Conservation (phyloP, 2,888 invertebrate species). For the Cephus pulcher region DNA sequence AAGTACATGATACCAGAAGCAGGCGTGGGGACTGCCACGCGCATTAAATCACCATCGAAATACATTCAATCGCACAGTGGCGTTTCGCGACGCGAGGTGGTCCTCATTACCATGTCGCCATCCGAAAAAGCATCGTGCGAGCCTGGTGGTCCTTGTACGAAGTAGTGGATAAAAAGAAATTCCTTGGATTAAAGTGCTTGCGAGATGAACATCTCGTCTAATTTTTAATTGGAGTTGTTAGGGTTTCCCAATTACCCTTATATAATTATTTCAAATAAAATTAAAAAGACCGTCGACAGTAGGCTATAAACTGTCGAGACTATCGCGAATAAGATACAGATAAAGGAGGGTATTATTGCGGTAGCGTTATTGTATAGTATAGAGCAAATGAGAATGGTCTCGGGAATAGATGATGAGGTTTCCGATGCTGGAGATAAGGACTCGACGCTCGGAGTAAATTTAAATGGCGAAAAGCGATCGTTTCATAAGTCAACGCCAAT, state of each 20-base stretch:
- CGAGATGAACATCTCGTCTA: background rate
- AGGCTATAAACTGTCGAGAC: background rate
- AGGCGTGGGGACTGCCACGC: conserved; percentile 34
- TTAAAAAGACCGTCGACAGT: background rate
- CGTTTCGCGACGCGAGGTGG: conserved; percentile 34
- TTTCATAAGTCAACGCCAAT: conserved; percentile 59
- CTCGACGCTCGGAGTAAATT: background rate
- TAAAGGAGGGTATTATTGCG: background rate
- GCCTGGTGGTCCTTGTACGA: conserved; percentile 2
- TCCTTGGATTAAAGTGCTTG: background rate
- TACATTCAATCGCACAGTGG: conserved; percentile 28
- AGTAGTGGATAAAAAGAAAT: background rate
- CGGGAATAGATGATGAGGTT: background rate
- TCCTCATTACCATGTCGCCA: conserved; percentile 39
- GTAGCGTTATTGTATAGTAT: background rate
- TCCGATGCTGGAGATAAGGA: background rate
- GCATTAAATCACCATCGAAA: conserved; percentile 49
- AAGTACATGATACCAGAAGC: conserved; percentile 32
- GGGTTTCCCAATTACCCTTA: background rate
- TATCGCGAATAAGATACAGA: background rate
- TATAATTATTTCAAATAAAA: background rate
- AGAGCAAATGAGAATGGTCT: background rate
- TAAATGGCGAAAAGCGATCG: conserved; percentile 44
- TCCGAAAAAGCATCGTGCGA: background rate
- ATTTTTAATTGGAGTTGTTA: background rate